Evolutionary conservation across 2,797 vertebrate genomes (phyloP).

Genomic region (Ctenochaetus hawaiiensis): DNA sequence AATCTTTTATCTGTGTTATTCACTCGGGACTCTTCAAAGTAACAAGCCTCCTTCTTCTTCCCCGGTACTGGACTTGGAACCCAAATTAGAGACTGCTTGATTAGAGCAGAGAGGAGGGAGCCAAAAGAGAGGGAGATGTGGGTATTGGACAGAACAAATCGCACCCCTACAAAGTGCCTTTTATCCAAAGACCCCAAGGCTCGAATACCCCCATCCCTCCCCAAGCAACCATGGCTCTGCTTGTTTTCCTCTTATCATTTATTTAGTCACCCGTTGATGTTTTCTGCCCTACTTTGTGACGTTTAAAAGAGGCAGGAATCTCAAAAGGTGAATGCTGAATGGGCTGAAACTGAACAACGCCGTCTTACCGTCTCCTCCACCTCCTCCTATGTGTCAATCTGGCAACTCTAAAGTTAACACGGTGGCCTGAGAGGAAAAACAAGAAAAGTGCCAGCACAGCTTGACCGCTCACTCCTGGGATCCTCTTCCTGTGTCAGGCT

Average conservation of each 20-base stretch:
- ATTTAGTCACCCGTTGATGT: conserved; percentile 90
- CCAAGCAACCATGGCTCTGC: conserved; percentile 87
- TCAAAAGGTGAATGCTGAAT: conserved; percentile 89
- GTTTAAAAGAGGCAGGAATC: conserved; percentile 90
- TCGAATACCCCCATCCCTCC: conserved; percentile 85
- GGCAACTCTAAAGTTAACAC: conserved; percentile 70
- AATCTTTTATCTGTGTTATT: conserved; percentile 99
- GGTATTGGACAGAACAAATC: conserved; percentile 91
- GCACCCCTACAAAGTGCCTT: conserved; percentile 95
- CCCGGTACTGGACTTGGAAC: conserved; percentile 93
- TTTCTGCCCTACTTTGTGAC: conserved; percentile 92
- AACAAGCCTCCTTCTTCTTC: conserved; percentile 94
- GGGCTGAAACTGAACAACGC: conserved; percentile 65
- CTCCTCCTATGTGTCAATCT: conserved; percentile 69
- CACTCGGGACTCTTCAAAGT: conserved; percentile 95
- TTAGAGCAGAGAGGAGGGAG: conserved; percentile 83
- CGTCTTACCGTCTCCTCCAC: conserved; percentile 28
- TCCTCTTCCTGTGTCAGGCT: conserved; percentile 76
- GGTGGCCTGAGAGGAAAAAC: conserved; percentile 44
- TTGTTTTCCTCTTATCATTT: conserved; percentile 89
- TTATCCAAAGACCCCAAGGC: conserved; percentile 90
- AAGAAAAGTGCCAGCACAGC: conserved; percentile 67
- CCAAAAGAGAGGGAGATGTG: conserved; percentile 85
- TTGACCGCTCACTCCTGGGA: conserved; percentile 62
- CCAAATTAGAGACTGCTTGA: conserved; percentile 94